Conservation (phyloP, 1,140 invertebrate genomes). For the Temnothorax curvispinosus region DNA sequence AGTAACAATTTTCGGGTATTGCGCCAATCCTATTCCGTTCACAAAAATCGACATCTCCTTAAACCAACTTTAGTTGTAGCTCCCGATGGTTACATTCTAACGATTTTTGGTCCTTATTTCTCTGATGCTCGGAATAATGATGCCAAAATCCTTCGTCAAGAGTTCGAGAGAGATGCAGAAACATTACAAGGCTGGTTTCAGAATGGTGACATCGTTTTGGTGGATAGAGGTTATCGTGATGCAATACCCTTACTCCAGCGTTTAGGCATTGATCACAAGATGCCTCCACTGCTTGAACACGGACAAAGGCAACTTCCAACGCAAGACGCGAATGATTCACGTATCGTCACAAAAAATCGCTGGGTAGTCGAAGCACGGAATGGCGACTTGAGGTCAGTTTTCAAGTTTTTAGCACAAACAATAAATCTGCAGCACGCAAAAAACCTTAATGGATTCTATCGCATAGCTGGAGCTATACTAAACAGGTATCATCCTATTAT, state of each 20-base stretch:
- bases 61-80: constrained; percentile 5
- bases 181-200: background rate
- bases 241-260: background rate
- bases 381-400: background rate
- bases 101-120: constrained; percentile 6
- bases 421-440: constrained; percentile 1
- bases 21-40: background rate
- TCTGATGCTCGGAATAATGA: background rate
- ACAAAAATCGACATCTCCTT: background rate
- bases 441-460: constrained; percentile 7
- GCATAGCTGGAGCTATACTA: background rate
- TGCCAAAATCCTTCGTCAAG: background rate
- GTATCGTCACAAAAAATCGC: background rate
- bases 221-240: constrained; percentile 2
- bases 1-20: background rate
- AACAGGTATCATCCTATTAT: background rate
- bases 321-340: background rate
- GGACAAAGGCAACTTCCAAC: constrained; percentile 1
- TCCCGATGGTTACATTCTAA: background rate
- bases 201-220: background rate
- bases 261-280: constrained; percentile 5
- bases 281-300: background rate
- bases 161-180: background rate
- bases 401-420: background rate
- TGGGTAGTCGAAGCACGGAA: background rate